Evolutionary conservation across 2,888 invertebrate genomes (phyloP).

Genomic region (Nemurella pictetii): DNA sequence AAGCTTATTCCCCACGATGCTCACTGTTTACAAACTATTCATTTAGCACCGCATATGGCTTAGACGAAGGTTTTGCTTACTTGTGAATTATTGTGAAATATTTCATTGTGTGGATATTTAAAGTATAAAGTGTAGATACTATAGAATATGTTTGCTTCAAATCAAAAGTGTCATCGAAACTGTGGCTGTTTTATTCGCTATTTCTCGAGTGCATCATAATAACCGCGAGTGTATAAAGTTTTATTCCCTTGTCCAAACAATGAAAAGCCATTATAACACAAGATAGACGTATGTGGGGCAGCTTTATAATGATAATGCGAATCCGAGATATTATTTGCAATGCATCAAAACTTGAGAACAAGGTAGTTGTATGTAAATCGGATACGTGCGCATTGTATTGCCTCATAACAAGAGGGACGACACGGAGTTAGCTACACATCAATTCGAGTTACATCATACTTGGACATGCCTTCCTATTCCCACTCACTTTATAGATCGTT

Average conservation of each 20-base stretch:
- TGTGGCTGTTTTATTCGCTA: not conserved
- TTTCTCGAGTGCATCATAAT: not conserved
- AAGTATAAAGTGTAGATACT: too few species aligned
- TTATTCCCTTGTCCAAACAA: constrained; percentile 7
- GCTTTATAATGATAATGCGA: not conserved
- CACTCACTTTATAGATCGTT: too few species aligned
- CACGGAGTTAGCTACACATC: not conserved
- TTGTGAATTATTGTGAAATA: not conserved
- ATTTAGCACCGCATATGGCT: not conserved
- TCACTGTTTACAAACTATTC: not conserved
- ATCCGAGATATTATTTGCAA: not conserved
- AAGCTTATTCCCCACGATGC: too few species aligned
- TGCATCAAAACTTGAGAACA: not conserved
- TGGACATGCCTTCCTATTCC: too few species aligned
- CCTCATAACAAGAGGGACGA: not conserved
- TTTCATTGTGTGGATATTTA: not conserved
- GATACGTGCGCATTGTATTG: not conserved
- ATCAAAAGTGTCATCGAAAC: not conserved
- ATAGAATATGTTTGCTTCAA: not conserved
- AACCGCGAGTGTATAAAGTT: not conserved
- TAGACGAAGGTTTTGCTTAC: not conserved
- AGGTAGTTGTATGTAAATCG: not conserved
- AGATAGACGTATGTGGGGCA: not conserved
- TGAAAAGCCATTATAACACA: constrained; percentile 6
- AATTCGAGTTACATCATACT: too few species aligned